Evolutionary conservation across 2,113 vertebrate species (phyloP).

Genomic region (Nymphicus hollandicus): DNA sequence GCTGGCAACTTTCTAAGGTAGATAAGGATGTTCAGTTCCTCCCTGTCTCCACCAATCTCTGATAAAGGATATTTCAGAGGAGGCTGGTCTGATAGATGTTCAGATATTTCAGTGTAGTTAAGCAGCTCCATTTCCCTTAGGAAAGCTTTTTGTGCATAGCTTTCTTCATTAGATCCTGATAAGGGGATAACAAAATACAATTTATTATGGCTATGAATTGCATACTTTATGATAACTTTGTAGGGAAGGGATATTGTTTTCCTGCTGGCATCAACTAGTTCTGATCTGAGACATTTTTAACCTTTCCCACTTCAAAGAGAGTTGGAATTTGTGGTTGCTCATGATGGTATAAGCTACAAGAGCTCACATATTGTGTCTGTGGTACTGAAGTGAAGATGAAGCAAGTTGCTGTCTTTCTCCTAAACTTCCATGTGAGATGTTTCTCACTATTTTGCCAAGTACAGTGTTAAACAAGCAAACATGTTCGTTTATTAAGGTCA

Average conservation of each 20-base stretch:
- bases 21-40: neutral
- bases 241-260: neutral
- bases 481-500: neutral
- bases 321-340: neutral
- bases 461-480: neutral
- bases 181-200: neutral
- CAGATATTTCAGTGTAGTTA: rapidly evolving
- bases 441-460: neutral
- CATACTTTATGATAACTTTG: neutral
- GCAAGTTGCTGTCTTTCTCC: neutral
- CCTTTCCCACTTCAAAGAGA: neutral
- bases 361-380: neutral
- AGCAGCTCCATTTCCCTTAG: neutral
- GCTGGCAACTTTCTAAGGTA: neutral
- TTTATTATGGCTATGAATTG: neutral
- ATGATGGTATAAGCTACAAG: neutral
- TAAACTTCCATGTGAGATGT: neutral
- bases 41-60: neutral
- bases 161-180: neutral
- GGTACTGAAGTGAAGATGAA: neutral
- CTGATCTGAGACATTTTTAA: neutral
- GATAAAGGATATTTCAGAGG: neutral
- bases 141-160: neutral
- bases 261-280: neutral
- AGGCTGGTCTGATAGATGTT: neutral